Conservation (phyloP, 2,113 vertebrate species). For the Anser cygnoides region DNA sequence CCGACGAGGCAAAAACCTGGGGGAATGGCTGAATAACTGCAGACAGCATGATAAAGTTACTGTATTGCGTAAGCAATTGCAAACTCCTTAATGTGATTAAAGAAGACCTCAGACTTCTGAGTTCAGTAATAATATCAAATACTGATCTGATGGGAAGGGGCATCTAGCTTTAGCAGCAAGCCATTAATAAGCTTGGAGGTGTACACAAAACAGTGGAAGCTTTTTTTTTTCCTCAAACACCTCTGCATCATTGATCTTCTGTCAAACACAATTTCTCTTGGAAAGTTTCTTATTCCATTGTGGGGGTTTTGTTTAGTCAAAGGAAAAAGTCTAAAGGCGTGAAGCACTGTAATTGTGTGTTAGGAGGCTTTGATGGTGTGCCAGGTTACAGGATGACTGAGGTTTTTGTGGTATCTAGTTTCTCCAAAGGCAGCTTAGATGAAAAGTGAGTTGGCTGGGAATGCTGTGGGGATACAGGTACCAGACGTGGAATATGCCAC, state of each 20-base stretch:
- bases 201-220: constrained; percentile 43
- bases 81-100: constrained; percentile 37
- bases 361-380: constrained; percentile 37
- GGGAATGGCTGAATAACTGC: not conserved
- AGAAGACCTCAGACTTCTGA: constrained; percentile 16
- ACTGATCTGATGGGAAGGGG: constrained; percentile 35
- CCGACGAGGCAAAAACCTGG: not conserved
- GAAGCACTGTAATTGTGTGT: constrained; percentile 29
- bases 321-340: constrained; percentile 48
- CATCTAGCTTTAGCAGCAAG: constrained; percentile 39
- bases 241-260: constrained; percentile 63
- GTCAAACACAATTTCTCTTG: constrained; percentile 57
- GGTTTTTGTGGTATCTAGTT: constrained; percentile 48
- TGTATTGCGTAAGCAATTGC: not conserved
- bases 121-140: constrained; percentile 40
- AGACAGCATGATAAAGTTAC: not conserved
- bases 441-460: constrained; percentile 22
- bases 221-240: constrained; percentile 35
- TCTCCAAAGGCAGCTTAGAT: constrained; percentile 10
- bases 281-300: constrained; percentile 62
- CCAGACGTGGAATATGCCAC: not conserved
- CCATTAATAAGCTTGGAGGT: constrained; percentile 42
- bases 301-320: constrained; percentile 61
- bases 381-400: constrained; percentile 50
- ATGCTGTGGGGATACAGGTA: not conserved